Evolutionary conservation across 2,113 vertebrate genomes (phyloP).

Genomic region (Aptenodytes patagonicus): DNA sequence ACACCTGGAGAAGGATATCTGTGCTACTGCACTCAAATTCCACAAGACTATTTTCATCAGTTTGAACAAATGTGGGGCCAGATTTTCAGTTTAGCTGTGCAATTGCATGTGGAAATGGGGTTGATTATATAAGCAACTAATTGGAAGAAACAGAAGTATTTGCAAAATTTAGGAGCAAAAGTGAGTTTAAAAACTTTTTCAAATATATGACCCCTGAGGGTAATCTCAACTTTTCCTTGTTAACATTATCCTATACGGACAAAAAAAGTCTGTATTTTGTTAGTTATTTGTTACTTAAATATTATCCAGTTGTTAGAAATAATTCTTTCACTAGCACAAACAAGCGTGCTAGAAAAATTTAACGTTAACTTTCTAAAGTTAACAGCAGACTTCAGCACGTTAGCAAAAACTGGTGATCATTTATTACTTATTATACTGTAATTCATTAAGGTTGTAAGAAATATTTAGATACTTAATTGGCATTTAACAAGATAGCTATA

Average conservation of each 20-base stretch:
- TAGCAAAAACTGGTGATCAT: conserved; percentile 59
- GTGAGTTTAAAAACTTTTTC: neutral
- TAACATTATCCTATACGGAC: neutral
- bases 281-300: neutral
- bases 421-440: conserved; percentile 76
- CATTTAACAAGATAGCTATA: conserved; percentile 81
- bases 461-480: conserved; percentile 85
- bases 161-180: neutral
- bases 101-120: neutral
- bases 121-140: neutral
- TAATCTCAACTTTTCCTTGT: neutral
- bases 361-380: neutral
- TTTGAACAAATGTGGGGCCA: neutral
- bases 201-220: neutral
- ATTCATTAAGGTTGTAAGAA: conserved; percentile 79
- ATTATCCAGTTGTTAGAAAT: neutral
- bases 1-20: neutral
- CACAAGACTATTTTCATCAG: neutral
- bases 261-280: neutral
- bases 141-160: neutral
- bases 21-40: neutral
- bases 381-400: conserved; percentile 40
- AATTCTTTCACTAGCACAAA: neutral
- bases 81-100: neutral
- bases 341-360: neutral